Evolutionary conservation across 2,888 invertebrate species (phyloP).

Genomic region (Bellardia bayeri): DNA sequence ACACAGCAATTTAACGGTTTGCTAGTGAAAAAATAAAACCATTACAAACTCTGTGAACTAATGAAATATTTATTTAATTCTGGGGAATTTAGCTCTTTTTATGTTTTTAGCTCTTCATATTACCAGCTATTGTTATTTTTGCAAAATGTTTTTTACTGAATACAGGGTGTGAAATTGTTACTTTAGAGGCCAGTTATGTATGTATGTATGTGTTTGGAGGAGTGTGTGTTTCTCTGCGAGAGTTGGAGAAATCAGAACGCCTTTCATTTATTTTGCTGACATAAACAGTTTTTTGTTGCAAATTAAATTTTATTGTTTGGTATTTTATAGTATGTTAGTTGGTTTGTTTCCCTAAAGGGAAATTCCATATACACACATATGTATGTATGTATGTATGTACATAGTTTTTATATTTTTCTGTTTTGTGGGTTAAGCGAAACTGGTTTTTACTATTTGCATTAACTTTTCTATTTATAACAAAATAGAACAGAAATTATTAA

Average conservation of each 20-base stretch:
- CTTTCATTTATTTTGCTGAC: slow-evolving; percentile 21
- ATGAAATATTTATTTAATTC: slow-evolving; percentile 59
- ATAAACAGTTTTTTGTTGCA: slow-evolving; percentile 14
- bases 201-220: neutral
- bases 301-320: slow-evolving; percentile 31
- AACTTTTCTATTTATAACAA: too few species aligned
- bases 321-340: neutral
- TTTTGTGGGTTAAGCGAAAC: too few species aligned
- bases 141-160: neutral
- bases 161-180: slow-evolving; percentile 11
- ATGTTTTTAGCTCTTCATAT: neutral
- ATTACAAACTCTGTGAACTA: slow-evolving; percentile 26
- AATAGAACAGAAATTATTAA: too few species aligned
- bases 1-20: slow-evolving; percentile 47
- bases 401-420: too few species aligned
- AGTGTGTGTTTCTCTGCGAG: neutral
- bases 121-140: neutral
- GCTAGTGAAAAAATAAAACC: neutral
- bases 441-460: too few species aligned
- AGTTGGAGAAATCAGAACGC: neutral
- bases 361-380: too few species aligned
- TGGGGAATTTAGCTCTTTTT: slow-evolving; percentile 3
- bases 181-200: neutral
- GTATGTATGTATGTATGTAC: too few species aligned
- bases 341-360: neutral